Evolutionary conservation across 1,140 invertebrate species (phyloP).

Genomic region (Hyles vespertilio): DNA sequence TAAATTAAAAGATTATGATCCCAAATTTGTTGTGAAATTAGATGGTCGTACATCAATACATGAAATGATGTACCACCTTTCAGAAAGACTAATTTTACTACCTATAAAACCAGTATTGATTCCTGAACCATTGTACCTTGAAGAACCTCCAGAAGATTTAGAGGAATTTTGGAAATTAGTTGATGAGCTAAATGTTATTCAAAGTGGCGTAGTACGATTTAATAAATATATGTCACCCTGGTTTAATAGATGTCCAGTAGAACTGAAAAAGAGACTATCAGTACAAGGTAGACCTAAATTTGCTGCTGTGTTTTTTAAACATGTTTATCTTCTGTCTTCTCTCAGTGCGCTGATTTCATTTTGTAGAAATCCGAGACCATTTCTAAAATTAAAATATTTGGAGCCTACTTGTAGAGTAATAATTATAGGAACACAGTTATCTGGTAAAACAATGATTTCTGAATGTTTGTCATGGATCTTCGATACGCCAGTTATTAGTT

Average conservation of each 20-base stretch:
- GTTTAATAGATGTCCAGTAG: constrained; percentile 78
- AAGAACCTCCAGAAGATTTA: constrained; percentile 46
- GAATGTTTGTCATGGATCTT: constrained; percentile 61
- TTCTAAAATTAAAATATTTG: constrained; percentile 59
- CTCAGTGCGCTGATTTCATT: constrained; percentile 65
- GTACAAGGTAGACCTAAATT: constrained; percentile 66
- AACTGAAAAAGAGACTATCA: constrained; percentile 69
- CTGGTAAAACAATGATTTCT: constrained; percentile 59
- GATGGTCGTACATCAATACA: constrained; percentile 69
- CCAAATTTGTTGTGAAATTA: constrained; percentile 74
- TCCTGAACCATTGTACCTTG: constrained; percentile 55
- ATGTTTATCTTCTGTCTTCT: constrained; percentile 76
- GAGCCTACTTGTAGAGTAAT: constrained; percentile 62
- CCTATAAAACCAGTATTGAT: constrained; percentile 63
- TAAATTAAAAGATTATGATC: constrained; percentile 68
- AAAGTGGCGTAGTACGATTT: constrained; percentile 44
- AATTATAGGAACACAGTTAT: constrained; percentile 51
- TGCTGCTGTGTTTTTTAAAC: constrained; percentile 77
- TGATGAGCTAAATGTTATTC: constrained; percentile 47
- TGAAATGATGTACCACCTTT: constrained; percentile 68
- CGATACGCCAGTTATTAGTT: constrained; percentile 45
- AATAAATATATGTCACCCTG: constrained; percentile 68
- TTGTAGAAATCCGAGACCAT: constrained; percentile 77
- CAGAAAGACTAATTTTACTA: constrained; percentile 64
- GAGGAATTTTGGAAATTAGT: constrained; percentile 60